Conservation (phyloP, 2,113 vertebrate species). For the Eulemur macaco region DNA sequence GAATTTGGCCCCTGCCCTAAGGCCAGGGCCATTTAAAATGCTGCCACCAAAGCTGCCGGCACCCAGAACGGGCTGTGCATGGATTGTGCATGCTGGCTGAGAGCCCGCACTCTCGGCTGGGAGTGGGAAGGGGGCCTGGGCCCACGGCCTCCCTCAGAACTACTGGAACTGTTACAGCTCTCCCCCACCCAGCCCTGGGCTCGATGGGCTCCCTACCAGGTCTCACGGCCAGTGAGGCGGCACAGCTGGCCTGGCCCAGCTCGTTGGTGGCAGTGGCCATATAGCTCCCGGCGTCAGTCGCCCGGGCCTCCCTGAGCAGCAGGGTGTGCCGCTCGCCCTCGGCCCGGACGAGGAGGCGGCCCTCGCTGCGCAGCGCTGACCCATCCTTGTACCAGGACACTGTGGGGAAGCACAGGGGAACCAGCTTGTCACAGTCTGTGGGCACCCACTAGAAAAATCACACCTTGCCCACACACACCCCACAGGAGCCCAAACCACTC, state of each 20-base stretch:
- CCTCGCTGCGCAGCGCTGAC: conserved; percentile 77
- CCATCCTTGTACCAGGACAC: conserved; percentile 94
- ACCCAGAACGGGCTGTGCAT: not conserved
- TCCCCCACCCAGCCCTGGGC: not conserved
- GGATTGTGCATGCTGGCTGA: not conserved
- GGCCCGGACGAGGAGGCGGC: conserved; percentile 88
- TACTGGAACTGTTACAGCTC: not conserved
- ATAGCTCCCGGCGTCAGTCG: conserved; percentile 91
- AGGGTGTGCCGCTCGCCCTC: conserved; percentile 95
- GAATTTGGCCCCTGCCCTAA: not conserved
- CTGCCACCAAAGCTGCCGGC: not conserved
- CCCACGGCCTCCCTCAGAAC: not conserved
- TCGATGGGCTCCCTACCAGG: conserved; percentile 83
- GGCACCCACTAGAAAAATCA: not conserved
- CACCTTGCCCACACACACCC: not conserved
- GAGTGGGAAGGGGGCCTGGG: not conserved
- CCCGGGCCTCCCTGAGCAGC: conserved; percentile 89
- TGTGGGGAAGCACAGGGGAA: conserved; percentile 58
- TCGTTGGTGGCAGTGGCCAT: conserved; percentile 92
- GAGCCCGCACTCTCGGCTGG: not conserved
- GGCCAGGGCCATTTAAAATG: not conserved
- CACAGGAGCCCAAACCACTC: not conserved
- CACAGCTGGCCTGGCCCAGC: conserved; percentile 90
- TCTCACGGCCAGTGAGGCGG: conserved; percentile 90
- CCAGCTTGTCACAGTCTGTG: not conserved